A percentile compares a stretch with the other conserved stretches of the same genome.
Evolutionary conservation across 2,888 invertebrate genomes (phyloP).

Genomic region (Hypselothyrea guttata): DNA sequence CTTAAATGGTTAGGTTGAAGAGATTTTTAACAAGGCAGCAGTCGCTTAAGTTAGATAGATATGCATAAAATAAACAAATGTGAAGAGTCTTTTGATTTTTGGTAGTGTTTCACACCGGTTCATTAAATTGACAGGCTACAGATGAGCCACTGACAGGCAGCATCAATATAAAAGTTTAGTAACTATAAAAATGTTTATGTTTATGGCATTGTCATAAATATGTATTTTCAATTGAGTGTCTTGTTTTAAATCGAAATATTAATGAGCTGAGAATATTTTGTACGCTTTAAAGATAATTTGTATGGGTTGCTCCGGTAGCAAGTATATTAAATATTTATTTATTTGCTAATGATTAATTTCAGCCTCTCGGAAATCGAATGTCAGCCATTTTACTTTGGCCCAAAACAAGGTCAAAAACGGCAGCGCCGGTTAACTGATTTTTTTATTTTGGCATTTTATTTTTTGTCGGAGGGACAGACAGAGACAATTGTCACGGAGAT

Average conservation of each 20-base stretch:
- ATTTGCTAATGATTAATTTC: conserved; percentile 32
- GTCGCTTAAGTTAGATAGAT: conserved; percentile 25
- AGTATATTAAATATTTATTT: conserved; percentile 12
- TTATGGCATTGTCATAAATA: conserved; percentile 44
- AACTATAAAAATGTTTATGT: conserved; percentile 32
- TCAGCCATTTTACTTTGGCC: conserved; percentile 30
- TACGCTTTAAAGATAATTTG: conserved; percentile 16
- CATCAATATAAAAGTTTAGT: conserved; percentile 23
- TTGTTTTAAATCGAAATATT: conserved; percentile 15
- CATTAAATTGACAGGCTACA: conserved; percentile 34
- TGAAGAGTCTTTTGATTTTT: conserved; percentile 6
- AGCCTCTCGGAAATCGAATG: neutral
- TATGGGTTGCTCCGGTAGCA: conserved; percentile 17
- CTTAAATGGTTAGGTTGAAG: too few species aligned
- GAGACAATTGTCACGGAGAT: conserved; percentile 54
- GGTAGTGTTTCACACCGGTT: conserved; percentile 48
- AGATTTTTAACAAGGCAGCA: conserved; percentile 17
- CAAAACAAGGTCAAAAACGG: conserved; percentile 30
- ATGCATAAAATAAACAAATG: conserved; percentile 25
- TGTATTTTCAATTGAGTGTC: conserved; percentile 25
- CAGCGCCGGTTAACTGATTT: conserved; percentile 42
- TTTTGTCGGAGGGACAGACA: conserved; percentile 17
- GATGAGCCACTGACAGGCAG: conserved; percentile 21
- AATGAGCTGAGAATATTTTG: conserved; percentile 32
- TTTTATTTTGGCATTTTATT: conserved; percentile 6